These are phyloP conservation scores for Porites cylindrica DNA, from an alignment of 92 coral and sea anemone species.

Conservation along the genomic window DNA sequence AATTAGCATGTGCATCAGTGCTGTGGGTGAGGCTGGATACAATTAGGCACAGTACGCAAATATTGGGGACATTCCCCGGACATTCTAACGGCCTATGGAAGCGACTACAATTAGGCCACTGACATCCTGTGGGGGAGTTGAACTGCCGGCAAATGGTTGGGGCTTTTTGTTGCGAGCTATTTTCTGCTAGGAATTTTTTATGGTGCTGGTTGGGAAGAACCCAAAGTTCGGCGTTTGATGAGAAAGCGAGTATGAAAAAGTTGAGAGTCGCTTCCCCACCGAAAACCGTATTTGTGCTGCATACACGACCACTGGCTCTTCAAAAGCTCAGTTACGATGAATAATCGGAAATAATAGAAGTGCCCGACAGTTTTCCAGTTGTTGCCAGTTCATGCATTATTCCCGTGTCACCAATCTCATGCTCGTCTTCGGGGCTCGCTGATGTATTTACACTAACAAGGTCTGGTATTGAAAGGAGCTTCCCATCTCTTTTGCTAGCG, in stretches of 20 bases:
- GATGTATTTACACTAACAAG: not conserved
- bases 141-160: constrained; percentile 12
- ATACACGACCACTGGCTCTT: constrained; percentile 15
- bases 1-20: constrained; percentile 1
- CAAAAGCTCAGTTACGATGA: constrained; percentile 8
- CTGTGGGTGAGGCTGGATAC: constrained; percentile 27
- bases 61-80: not conserved
- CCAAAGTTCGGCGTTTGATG: constrained; percentile 16
- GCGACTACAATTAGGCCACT: constrained; percentile 14
- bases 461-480: not conserved
- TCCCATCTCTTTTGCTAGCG: not conserved
- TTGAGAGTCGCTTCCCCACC: constrained; percentile 29
- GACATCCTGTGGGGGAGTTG: constrained; percentile 39
- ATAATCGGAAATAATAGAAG: not conserved
- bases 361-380: constrained; percentile 1
- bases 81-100: not conserved
- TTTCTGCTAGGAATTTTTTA: not conserved
- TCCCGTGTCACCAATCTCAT: not conserved
- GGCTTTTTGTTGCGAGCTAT: not conserved
- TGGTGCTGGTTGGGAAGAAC: not conserved
- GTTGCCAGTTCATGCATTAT: not conserved
- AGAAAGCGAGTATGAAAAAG: constrained; percentile 31
- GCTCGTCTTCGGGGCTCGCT: not conserved
- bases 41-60: constrained; percentile 7
- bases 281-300: constrained; percentile 14